phyloP scores from a whole-genome alignment of 2,888 invertebrate species.

The Torymus auratus region DNA sequence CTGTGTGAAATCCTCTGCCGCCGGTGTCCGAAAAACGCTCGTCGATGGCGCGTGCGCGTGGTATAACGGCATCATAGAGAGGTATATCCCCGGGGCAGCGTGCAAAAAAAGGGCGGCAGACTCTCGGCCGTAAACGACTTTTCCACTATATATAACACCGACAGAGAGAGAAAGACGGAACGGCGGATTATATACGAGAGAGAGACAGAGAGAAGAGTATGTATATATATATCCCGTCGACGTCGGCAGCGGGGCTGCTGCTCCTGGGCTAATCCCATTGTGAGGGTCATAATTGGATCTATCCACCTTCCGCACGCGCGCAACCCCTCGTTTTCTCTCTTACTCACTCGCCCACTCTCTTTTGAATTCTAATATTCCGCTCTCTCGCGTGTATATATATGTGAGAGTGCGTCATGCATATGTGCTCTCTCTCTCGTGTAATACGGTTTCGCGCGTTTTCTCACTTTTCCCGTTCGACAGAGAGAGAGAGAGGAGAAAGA shows the following conservation, averaged over 20 bases:
- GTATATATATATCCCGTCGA: constrained; percentile 15
- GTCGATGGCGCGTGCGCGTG: neutral
- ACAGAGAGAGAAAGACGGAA: neutral
- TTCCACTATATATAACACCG: constrained; percentile 16
- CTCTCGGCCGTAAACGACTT: constrained; percentile 45
- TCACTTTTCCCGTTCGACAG: constrained; percentile 30
- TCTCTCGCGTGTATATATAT: neutral
- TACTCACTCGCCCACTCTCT: neutral
- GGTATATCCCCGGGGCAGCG: no score
- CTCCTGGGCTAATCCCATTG: constrained; percentile 56
- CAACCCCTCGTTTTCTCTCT: neutral
- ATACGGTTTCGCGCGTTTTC: neutral
- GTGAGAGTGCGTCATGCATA: neutral
- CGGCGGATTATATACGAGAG: constrained; percentile 12
- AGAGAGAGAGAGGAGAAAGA: neutral
- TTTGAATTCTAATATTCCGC: constrained; percentile 25
- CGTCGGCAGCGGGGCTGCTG: neutral
- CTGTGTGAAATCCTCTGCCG: constrained; percentile 11
- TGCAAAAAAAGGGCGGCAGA: no score
- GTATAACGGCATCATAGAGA: no score
- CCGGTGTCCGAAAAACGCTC: constrained; percentile 26
- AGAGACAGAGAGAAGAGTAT: neutral
- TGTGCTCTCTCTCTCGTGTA: constrained; percentile 10
- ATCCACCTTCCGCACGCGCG: constrained; percentile 41
- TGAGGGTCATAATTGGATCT: constrained; percentile 60